Evolutionary conservation across 2,113 vertebrate species (phyloP).

Genomic region (Petrocephalus microphthalmus): DNA sequence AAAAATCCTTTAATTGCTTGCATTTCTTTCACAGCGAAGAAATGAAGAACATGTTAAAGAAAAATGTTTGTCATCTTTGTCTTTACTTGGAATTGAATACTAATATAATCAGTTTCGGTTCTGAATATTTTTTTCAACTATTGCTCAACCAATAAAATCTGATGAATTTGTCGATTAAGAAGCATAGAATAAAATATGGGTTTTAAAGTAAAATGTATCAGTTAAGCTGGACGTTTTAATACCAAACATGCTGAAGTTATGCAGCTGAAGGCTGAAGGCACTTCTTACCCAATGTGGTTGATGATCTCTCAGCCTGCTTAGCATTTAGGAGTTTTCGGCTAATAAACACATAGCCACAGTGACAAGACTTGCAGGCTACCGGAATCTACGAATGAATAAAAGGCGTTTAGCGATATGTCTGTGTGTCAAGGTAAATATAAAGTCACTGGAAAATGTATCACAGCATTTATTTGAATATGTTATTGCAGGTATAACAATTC

Average conservation of each 20-base stretch:
- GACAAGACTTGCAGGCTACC: conserved; percentile 94
- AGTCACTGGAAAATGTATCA: neutral
- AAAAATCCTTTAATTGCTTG: neutral
- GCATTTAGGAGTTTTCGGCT: conserved; percentile 92
- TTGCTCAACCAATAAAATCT: neutral
- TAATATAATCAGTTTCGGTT: neutral
- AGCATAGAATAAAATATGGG: neutral
- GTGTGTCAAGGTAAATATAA: neutral
- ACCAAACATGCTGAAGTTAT: neutral
- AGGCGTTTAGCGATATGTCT: conserved; percentile 8
- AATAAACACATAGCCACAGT: conserved; percentile 94
- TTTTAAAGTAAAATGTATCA: neutral
- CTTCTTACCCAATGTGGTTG: conserved; percentile 70
- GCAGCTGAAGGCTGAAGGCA: neutral
- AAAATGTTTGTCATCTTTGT: neutral
- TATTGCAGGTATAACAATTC: neutral
- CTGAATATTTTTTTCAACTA: neutral
- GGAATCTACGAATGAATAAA: conserved; percentile 72
- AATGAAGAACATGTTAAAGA: neutral
- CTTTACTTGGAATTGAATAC: neutral
- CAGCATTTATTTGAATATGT: neutral
- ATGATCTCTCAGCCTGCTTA: conserved; percentile 77
- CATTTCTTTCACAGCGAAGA: neutral
- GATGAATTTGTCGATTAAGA: neutral
- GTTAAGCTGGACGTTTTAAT: neutral